Base-by-base conservation (phyloP, 1,140 invertebrate genomes). In the Phymorhynchus buccinoides region DNA sequence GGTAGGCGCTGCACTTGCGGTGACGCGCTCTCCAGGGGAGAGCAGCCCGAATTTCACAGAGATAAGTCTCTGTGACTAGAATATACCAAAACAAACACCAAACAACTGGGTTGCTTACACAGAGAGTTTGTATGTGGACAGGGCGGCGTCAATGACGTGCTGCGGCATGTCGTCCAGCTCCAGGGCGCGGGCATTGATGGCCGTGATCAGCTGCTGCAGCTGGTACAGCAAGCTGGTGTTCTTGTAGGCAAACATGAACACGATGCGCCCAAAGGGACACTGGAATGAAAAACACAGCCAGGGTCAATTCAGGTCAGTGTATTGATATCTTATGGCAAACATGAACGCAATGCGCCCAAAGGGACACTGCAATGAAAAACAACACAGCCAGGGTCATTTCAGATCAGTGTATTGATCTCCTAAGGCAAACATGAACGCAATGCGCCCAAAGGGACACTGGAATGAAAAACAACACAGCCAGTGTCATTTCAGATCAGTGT, bases 101-200 rank as follows among this genome's bases (percentile, higher is more conserved):
- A 14, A 16, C 18, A 66, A 27, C 14, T n/a, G 7, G 1, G 6
- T 22, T 27, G 90, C 91, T 91, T 89, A 93, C 93, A 89, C 79
- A 39, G 90, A 92, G 3, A 93, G 87, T 86, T 93, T 93, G 85
- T 93, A 93, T 1, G 92, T 93, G 18, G 92, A 93, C 2, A 93
- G 87, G 6, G 92, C 92, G 71, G 92, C 90, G 87, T 91, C 88
- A 48, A 93, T 89, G 14, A 93, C 91, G 87, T 92, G 90, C 41
- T 89, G 87, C 22, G 91, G 90, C 89, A 93, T 90, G 41, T 91
- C 87, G 66, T 91, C 89, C 27, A 93, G 85, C 44, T 90, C 89
- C 81, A 93, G 84, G 39, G 91, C 90, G 30, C 87, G 81, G 37
- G 90, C 91, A 85, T 93, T 93, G 41, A 93, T 90, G 16, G 88